phyloP scores from a whole-genome alignment of 1,140 invertebrate species.

The Protaetia brevitarsis region DNA sequence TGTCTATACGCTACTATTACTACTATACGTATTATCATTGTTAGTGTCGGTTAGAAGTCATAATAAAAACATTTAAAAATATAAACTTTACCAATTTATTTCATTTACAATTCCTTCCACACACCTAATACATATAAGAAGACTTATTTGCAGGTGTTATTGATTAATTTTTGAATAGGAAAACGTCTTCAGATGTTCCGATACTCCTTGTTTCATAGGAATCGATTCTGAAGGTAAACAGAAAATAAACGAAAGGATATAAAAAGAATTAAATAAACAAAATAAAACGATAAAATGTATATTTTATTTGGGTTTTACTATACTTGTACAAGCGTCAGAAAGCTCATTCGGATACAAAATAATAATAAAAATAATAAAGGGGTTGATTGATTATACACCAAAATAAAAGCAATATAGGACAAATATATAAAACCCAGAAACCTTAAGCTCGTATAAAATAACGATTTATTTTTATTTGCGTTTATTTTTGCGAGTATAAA shows the following conservation, averaged over 20 bases:
- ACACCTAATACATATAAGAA: constrained; percentile 28
- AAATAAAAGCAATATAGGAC: constrained; percentile 27
- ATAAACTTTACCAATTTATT: constrained; percentile 5
- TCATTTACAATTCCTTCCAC: constrained; percentile 22
- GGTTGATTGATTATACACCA: no score
- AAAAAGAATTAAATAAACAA: constrained; percentile 29
- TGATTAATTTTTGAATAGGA: constrained; percentile 1
- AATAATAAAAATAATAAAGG: constrained; percentile 28
- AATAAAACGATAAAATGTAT: constrained; percentile 33
- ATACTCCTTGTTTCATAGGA: constrained; percentile 3
- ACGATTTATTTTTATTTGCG: background rate
- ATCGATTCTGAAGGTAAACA: constrained; percentile 11
- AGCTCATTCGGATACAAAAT: constrained; percentile 27
- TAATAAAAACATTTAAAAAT: background rate
- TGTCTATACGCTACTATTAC: no score
- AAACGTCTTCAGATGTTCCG: constrained; percentile 23
- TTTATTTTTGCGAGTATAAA: background rate
- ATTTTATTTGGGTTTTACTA: constrained; percentile 32
- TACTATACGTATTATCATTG: no score
- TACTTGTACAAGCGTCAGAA: constrained; percentile 30
- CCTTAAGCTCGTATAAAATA: constrained; percentile 25
- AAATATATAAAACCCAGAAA: constrained; percentile 34
- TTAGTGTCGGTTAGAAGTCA: no score
- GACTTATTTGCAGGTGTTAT: constrained; percentile 31
- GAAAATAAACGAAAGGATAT: constrained; percentile 22